phyloP scores from a whole-genome alignment of 1,140 invertebrate genomes.

The Aleiodes sp. region DNA sequence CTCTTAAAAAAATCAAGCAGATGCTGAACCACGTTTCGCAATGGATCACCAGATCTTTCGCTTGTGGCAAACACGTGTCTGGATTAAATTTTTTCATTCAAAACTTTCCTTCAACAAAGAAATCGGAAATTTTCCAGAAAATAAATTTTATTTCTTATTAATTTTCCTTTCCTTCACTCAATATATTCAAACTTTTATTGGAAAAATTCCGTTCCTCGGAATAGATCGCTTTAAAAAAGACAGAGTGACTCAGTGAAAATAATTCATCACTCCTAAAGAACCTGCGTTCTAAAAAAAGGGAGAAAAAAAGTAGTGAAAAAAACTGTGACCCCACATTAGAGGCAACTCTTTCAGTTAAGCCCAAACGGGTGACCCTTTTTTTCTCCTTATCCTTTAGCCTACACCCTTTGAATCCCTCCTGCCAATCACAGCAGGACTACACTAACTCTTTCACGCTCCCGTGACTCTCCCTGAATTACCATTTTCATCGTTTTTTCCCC shows the following conservation, averaged over 20 bases:
- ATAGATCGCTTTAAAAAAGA: too few relatives aligned
- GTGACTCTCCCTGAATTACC: neutral
- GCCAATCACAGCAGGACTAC: constrained; percentile 1
- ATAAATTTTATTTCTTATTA: too few relatives aligned
- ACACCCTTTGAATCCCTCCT: neutral
- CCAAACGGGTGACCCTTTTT: constrained; percentile 41
- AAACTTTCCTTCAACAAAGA: too few relatives aligned
- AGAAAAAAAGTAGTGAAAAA: neutral
- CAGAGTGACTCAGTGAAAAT: neutral
- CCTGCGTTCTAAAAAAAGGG: neutral
- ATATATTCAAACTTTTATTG: neutral
- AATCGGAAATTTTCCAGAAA: too few relatives aligned
- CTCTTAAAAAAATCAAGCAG: neutral
- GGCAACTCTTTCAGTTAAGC: neutral
- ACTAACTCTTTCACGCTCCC: neutral
- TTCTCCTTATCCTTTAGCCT: neutral
- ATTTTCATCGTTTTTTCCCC: neutral
- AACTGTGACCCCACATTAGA: neutral
- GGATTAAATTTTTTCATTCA: too few relatives aligned
- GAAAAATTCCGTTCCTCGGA: too few relatives aligned
- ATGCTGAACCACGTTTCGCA: neutral
- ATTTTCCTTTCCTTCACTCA: too few relatives aligned
- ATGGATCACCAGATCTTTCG: neutral
- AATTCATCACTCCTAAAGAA: too few relatives aligned
- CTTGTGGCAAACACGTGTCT: neutral